Conservation (phyloP, 1,140 invertebrate genomes). For the Drosophila punjabiensis region DNA sequence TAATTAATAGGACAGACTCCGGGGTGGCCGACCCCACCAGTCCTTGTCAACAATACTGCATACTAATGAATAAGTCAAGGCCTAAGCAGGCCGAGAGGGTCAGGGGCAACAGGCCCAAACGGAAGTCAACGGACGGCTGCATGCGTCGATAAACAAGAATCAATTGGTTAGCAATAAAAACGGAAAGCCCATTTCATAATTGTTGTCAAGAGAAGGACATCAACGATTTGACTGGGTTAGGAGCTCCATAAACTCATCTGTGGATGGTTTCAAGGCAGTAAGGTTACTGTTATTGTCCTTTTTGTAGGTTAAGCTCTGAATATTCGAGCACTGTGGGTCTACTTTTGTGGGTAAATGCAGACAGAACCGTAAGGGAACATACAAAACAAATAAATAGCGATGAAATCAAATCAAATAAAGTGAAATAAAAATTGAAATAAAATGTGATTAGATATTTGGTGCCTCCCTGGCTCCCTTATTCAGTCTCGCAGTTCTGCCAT, state of each 20-base stretch:
- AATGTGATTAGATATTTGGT: slow-evolving; percentile 67
- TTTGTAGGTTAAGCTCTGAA: slow-evolving; percentile 1
- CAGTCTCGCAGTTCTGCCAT: background rate
- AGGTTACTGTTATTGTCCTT: background rate
- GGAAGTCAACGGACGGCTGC: slow-evolving; percentile 8
- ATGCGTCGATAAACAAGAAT: slow-evolving; percentile 71
- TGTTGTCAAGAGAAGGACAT: background rate
- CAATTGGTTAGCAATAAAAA: slow-evolving; percentile 53
- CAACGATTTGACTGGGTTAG: background rate
- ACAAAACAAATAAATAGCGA: slow-evolving; percentile 54
- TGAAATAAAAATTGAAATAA: slow-evolving; percentile 77
- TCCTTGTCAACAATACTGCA: slow-evolving; percentile 59
- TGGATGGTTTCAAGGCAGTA: background rate
- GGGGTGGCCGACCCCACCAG: background rate
- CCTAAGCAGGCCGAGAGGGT: background rate
- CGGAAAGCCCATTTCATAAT: slow-evolving; percentile 13
- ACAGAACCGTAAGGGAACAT: slow-evolving; percentile 20
- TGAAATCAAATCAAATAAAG: slow-evolving; percentile 69
- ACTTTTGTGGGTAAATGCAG: background rate
- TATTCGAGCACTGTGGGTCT: background rate
- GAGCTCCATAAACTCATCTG: background rate
- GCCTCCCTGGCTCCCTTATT: slow-evolving; percentile 8
- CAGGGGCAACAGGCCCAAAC: background rate
- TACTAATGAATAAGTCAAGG: slow-evolving; percentile 56
- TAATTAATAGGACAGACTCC: slow-evolving; percentile 47